phyloP scores from a whole-genome alignment of 2,797 vertebrate species.

The Cyprinodon diabolis region DNA sequence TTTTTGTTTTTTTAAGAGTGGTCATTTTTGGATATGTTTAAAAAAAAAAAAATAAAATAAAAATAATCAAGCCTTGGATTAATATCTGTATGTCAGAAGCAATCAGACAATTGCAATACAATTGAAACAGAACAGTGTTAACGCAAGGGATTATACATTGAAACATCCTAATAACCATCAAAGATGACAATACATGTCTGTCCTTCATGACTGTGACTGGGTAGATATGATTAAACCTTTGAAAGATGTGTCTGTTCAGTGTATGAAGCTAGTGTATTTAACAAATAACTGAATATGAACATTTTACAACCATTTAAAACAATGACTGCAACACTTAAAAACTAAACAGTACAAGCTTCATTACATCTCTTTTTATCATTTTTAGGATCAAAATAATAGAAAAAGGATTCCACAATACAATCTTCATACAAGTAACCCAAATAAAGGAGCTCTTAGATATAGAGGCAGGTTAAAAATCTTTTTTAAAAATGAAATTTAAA shows the following conservation, averaged over 20 bases:
- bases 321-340: constrained; percentile 84
- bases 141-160: constrained; percentile 31
- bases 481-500: constrained; percentile 38
- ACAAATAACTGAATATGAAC: constrained; percentile 61
- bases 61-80: constrained; percentile 27
- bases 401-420: constrained; percentile 73
- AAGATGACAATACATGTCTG: constrained; percentile 2
- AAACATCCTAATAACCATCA: constrained; percentile 8
- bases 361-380: constrained; percentile 59
- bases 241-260: constrained; percentile 39
- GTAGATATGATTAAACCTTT: constrained; percentile 53
- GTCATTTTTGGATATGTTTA: constrained; percentile 26
- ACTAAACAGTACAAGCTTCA: constrained; percentile 58
- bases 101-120: constrained; percentile 34
- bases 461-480: not conserved
- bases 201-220: constrained; percentile 55
- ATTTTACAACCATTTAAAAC: constrained; percentile 89
- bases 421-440: constrained; percentile 67
- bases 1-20: constrained; percentile 13
- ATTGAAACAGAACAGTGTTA: constrained; percentile 40
- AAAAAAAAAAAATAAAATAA: not conserved
- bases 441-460: constrained; percentile 47
- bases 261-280: constrained; percentile 65
- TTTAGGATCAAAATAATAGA: constrained; percentile 73
- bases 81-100: constrained; percentile 19